Evolutionary conservation across 2,888 invertebrate species (phyloP).

Genomic region (Cephus pulcher): DNA sequence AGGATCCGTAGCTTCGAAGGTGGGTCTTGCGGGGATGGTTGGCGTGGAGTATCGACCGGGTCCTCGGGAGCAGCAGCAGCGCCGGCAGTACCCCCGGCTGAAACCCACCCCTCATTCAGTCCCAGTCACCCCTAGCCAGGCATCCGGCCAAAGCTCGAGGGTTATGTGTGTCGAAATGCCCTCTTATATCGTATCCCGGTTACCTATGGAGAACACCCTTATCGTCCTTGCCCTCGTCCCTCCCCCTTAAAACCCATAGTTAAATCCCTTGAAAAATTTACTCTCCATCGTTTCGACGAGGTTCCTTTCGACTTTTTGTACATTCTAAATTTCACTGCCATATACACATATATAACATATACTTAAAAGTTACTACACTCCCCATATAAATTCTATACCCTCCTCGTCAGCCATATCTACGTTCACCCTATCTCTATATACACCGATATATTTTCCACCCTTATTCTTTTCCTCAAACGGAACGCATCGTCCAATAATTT

Average conservation of each 20-base stretch:
- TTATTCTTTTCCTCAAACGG: background rate
- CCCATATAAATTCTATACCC: background rate
- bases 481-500: background rate
- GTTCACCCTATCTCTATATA: background rate
- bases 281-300: background rate
- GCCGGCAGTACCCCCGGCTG: constrained; percentile 10
- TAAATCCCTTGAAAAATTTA: background rate
- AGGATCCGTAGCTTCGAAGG: constrained; percentile 6
- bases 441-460: background rate
- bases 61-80: background rate
- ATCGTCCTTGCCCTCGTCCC: background rate
- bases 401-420: background rate
- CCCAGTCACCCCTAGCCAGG: background rate
- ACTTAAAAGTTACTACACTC: background rate
- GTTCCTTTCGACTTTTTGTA: background rate
- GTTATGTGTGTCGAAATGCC: background rate
- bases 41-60: constrained; percentile 20
- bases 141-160: background rate
- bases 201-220: background rate
- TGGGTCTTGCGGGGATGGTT: constrained; percentile 11
- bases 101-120: constrained; percentile 5
- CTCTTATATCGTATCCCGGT: background rate
- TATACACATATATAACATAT: background rate
- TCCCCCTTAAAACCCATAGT: no score
- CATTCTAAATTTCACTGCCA: background rate